Percentiles rank a stretch among this genome's conserved stretches.
Evolutionary conservation across 2,113 vertebrate genomes (phyloP).

Genomic region (Eidolon helvum): DNA sequence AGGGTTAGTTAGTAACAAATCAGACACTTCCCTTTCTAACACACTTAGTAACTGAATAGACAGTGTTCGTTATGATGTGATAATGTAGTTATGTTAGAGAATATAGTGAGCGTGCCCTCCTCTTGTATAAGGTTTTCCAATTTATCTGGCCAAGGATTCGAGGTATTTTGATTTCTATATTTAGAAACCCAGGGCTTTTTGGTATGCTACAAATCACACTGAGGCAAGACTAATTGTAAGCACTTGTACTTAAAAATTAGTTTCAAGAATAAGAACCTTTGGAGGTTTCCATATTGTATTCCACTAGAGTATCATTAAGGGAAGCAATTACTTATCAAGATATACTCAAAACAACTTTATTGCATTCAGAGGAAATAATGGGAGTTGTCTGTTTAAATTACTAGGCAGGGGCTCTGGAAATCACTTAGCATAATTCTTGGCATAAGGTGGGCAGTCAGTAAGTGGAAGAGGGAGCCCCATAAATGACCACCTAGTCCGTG

Average conservation of each 20-base stretch:
- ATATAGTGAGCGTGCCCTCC: background rate
- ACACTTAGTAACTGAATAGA: background rate
- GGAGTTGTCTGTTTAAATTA: slow-evolving; percentile 74
- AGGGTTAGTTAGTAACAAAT: background rate
- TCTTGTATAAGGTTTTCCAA: slow-evolving; percentile 55
- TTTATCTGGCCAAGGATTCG: slow-evolving; percentile 37
- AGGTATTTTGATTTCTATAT: slow-evolving; percentile 64
- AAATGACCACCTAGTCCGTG: background rate
- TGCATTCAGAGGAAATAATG: slow-evolving; percentile 70
- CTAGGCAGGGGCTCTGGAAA: slow-evolving; percentile 61
- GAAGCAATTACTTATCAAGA: slow-evolving; percentile 67
- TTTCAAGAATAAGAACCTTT: slow-evolving; percentile 67
- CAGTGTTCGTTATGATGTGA: background rate
- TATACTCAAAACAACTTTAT: slow-evolving; percentile 77
- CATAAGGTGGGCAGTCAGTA: slow-evolving; percentile 31
- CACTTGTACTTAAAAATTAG: slow-evolving; percentile 73
- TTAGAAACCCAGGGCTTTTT: slow-evolving; percentile 64
- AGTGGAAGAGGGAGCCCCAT: background rate
- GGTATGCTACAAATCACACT: slow-evolving; percentile 58
- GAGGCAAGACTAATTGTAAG: slow-evolving; percentile 69
- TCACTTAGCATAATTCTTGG: slow-evolving; percentile 57
- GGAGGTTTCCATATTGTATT: slow-evolving; percentile 73
- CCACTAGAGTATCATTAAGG: slow-evolving; percentile 73
- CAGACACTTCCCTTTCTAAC: background rate
- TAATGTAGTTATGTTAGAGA: background rate